Evolutionary conservation across 2,888 invertebrate species (phyloP).

Genomic region (Scaptomyza polygonia): DNA sequence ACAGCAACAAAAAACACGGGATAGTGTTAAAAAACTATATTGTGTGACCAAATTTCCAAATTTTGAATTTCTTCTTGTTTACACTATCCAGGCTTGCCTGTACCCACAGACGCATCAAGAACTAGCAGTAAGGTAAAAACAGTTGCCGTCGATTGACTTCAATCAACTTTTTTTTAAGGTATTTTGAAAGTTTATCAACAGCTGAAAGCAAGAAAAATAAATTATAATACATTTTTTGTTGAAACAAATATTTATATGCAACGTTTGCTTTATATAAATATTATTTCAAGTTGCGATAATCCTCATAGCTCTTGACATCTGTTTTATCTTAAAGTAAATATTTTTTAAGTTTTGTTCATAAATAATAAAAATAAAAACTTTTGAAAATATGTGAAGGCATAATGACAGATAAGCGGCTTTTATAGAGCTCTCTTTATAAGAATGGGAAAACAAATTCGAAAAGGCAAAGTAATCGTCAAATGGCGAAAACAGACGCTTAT

Average conservation of each 20-base stretch:
- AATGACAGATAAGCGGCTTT: constrained; percentile 47
- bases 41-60: no score
- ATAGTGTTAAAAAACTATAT: no score
- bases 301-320: constrained; percentile 1
- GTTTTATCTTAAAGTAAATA: constrained; percentile 39
- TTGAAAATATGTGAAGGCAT: constrained; percentile 14
- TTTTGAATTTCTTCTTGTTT: no score
- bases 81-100: no score
- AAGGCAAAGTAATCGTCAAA: constrained; percentile 37
- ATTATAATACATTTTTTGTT: constrained; percentile 17
- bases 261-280: constrained; percentile 6
- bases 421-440: no score
- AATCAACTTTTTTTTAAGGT: no score
- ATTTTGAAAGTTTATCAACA: constrained; percentile 38
- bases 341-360: constrained; percentile 2
- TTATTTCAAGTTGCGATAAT: constrained; percentile 38
- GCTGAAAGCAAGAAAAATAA: not conserved
- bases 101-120: constrained; percentile 8
- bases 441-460: not conserved
- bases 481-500: constrained; percentile 18
- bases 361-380: constrained; percentile 19
- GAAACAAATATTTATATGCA: not conserved
- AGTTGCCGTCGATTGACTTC: not conserved
- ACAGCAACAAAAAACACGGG: no score
- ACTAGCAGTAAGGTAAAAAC: not conserved